Percentiles rank a stretch among this genome's conserved stretches.
Evolutionary conservation across 2,888 invertebrate species (phyloP).

Genomic region (Dicycla oo): DNA sequence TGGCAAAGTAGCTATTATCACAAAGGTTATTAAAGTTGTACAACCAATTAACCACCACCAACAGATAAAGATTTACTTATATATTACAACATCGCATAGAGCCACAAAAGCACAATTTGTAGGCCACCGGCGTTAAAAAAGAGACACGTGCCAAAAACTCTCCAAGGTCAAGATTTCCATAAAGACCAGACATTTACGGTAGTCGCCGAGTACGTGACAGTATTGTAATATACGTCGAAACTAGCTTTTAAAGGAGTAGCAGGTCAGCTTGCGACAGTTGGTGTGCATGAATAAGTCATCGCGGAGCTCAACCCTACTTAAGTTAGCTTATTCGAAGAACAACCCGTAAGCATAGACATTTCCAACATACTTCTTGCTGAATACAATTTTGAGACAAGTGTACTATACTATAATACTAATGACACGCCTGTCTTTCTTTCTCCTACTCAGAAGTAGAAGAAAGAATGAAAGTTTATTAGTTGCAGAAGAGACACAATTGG

Average conservation of each 20-base stretch:
- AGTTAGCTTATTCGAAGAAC: conserved; percentile 17
- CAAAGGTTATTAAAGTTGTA: not conserved
- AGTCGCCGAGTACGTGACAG: conserved; percentile 35
- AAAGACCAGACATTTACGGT: conserved; percentile 21
- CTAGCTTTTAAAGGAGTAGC: conserved; percentile 32
- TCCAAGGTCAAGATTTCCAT: conserved; percentile 24
- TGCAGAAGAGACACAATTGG: not conserved
- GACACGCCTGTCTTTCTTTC: too few species aligned
- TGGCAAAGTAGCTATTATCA: too few species aligned
- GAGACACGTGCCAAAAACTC: not conserved
- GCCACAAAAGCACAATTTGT: not conserved
- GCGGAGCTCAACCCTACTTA: conserved; percentile 33
- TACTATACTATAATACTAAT: too few species aligned
- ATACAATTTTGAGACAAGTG: not conserved
- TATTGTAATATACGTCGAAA: conserved; percentile 17
- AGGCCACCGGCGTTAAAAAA: not conserved
- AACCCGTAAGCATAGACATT: conserved; percentile 10
- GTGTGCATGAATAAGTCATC: conserved; percentile 47
- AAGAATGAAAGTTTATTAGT: not conserved
- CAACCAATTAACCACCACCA: not conserved
- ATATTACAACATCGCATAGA: not conserved
- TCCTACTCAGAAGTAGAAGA: too few species aligned
- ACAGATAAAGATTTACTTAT: too few species aligned
- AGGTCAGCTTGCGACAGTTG: conserved; percentile 38
- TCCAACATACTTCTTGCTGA: not conserved